These are phyloP conservation scores for Rhabdomys pumilio DNA, from an alignment of 2,797 vertebrate species.

Conservation along the genomic window DNA sequence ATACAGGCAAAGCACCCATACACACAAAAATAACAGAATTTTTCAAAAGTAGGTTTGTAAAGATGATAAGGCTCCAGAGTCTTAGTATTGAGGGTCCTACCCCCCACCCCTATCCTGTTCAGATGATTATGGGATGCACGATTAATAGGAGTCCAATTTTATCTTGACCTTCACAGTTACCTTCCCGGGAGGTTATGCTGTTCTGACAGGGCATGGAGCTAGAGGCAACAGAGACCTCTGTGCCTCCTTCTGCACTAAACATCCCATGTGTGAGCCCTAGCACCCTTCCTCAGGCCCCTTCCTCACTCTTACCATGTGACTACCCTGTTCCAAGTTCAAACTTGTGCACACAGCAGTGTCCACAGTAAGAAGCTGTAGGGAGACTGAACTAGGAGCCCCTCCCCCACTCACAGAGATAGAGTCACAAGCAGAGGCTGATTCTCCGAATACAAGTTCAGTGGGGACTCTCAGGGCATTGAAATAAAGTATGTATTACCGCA, in stretches of 20 bases:
- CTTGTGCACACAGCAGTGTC: not conserved
- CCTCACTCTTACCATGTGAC: not conserved
- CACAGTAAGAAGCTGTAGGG: not conserved
- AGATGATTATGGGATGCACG: not conserved
- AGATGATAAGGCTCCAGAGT: no score
- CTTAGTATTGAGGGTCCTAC: no score
- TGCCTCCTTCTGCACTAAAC: not conserved
- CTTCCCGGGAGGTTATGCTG: not conserved
- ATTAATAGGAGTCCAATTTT: not conserved
- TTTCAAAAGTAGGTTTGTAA: not conserved
- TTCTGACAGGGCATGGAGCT: not conserved
- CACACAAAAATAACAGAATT: not conserved
- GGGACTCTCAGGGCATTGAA: not conserved
- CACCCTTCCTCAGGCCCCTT: not conserved
- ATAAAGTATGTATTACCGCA: accelerated
- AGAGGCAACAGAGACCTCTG: not conserved
- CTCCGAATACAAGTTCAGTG: not conserved
- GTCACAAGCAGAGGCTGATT: not conserved
- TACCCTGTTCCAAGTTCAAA: not conserved
- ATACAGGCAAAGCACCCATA: not conserved
- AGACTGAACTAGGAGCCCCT: not conserved
- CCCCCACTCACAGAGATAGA: not conserved
- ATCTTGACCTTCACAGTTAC: not conserved
- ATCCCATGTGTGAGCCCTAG: not conserved
- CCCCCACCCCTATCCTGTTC: not conserved